Conservation (phyloP, 2,113 vertebrate genomes). For the Pseudonaja textilis region DNA sequence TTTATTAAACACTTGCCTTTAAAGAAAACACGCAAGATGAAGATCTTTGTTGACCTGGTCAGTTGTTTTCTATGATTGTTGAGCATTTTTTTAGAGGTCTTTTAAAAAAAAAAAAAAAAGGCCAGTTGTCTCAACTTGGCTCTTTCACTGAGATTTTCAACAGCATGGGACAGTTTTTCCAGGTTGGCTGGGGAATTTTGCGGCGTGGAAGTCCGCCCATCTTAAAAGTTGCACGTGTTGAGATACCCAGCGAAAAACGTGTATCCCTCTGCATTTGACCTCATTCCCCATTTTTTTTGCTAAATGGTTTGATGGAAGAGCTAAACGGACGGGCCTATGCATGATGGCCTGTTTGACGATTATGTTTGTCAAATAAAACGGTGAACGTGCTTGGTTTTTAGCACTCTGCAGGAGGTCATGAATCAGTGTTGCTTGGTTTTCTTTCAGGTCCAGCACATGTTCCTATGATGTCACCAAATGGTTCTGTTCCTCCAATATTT, state of each 20-base stretch:
- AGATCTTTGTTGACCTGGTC: background rate
- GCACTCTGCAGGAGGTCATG: background rate
- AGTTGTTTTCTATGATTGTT: background rate
- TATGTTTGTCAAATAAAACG: background rate
- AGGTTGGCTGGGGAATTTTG: background rate
- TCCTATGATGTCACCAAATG: constrained; percentile 81
- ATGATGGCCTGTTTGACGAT: fast-evolving
- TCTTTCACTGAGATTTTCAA: background rate
- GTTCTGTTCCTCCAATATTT: constrained; percentile 80
- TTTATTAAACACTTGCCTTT: background rate
- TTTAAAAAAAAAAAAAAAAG: background rate
- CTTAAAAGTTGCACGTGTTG: background rate
- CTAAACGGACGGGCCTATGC: fast-evolving
- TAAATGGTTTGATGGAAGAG: background rate
- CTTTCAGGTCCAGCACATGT: constrained; percentile 77
- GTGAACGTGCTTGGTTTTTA: background rate
- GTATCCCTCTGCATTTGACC: background rate
- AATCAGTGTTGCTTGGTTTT: constrained; percentile 27
- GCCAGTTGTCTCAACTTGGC: background rate
- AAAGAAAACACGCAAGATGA: background rate
- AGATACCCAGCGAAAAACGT: background rate
- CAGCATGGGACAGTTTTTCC: background rate
- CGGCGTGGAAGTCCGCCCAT: too few species aligned
- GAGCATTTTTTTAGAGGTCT: background rate
- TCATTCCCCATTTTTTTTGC: background rate